Evolutionary conservation across 2,113 vertebrate species (phyloP).

Genomic region (Tragulus kanchil): DNA sequence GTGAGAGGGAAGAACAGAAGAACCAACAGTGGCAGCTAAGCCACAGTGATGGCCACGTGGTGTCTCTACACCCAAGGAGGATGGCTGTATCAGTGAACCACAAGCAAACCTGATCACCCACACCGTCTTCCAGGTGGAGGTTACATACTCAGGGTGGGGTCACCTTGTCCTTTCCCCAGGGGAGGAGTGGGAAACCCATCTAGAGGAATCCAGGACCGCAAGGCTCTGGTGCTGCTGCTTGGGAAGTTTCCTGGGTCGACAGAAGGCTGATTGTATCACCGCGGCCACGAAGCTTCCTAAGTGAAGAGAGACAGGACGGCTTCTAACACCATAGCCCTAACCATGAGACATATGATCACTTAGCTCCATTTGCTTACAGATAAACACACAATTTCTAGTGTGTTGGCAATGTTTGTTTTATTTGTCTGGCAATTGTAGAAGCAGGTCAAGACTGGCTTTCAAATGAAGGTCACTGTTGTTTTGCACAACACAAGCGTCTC

Average conservation of each 20-base stretch:
- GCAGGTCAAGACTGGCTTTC: conserved; percentile 54
- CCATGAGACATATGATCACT: background rate
- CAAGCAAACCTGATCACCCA: background rate
- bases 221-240: background rate
- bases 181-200: background rate
- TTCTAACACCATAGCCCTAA: background rate
- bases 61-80: background rate
- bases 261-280: background rate
- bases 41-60: background rate
- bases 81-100: fast-evolving
- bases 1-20: background rate
- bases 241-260: background rate
- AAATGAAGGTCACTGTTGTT: conserved; percentile 31
- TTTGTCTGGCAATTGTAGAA: conserved; percentile 47
- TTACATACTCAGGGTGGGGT: background rate
- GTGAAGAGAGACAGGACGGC: background rate
- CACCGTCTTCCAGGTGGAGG: background rate
- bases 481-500: conserved; percentile 13
- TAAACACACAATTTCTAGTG: background rate
- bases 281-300: background rate
- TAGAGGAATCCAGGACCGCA: background rate
- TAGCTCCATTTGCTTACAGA: conserved; percentile 21
- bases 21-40: background rate
- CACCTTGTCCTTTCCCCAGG: background rate
- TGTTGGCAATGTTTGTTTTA: conserved; percentile 8